Evolutionary conservation across 2,888 invertebrate species (phyloP), one percentile per base, ranked within the genome.

Genomic region (Eupithecia insigniata): DNA sequence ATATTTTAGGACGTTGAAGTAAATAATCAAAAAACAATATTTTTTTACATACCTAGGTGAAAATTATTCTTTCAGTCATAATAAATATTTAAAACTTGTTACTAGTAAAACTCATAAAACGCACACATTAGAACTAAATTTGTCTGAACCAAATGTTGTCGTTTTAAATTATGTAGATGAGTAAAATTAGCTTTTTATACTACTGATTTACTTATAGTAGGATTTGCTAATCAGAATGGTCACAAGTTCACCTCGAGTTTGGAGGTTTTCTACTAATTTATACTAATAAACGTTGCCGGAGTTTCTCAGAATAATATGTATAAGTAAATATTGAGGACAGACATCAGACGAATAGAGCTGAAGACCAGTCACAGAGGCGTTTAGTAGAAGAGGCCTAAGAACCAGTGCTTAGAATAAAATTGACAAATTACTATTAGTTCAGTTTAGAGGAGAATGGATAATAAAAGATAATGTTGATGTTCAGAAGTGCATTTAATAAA

Each of bases 181-280:
- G 34, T 58, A 28, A 39, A 67, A 67, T 67, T 34, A 61, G 43
- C 62, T 58, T 65, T 68, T 60, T 26, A 32, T 43, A 64, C 71
- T 58, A 67, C 36, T 28, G 64, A 58, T 65, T 62, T 7, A 22
- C 32, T 46, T 32, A 58, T 72, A 67, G 32, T 65, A 51, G 12
- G 67, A 67, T 75, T 76, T 76, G 62, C 72, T 55, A 76, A 78
- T 76, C 46, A 55, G 32, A 68, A 62, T 58, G 58, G 67, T 65
- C 71, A 75, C 74, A 71, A 62, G 79, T 60, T 79, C 68, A 71
- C 77, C 78, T 79, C 75, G 70, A 75, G 28, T 66, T 66, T 51
- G 74, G 75, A 79, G 77, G 77, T 69, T 73, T 70, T 77, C 75
- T 51, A 76, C 67, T 66, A 16, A 64, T 69, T 58, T 22, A 65